Evolutionary conservation across 2,113 vertebrate genomes (phyloP), one percentile per base, ranked within the genome.

Genomic region (Sylvilagus bachmani): DNA sequence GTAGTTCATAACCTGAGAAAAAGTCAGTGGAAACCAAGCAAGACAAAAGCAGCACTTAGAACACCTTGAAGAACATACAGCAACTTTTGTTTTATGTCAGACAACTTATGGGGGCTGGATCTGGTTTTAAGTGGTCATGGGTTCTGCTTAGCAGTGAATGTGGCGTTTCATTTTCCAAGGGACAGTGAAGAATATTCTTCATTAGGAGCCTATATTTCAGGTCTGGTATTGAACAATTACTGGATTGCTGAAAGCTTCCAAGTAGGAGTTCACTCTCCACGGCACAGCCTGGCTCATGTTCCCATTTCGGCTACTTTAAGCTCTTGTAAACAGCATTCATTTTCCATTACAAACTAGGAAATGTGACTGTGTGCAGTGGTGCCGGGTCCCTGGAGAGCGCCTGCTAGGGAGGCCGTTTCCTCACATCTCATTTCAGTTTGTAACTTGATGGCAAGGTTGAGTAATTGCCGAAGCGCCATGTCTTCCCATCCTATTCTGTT

Each of bases 401-500:
- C 88, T 74, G 87, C 95, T 91, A 83, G 79, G 95, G 94, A 97
- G 87, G 96, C 94, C 3, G 17, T 97, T 98, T 98, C 97, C 97
- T 98, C 93, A 74, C 94, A 33, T 95, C 71, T 95, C 93, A 62
- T 79, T 94, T 95, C 27, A 67, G 80, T 93, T 93, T 96, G 90
- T 80, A 33, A 91, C 86, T 95, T 58, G 44, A 38, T 93, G 97
- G 67, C 2, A 84, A 89, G 79, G 27, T 70, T 89, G 83, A 51
- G 67, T 44, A 89, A 90, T 91, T 79, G 11, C 96, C 17, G 75
- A 93, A 75, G 93, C 75, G 67, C 77, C 49, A 3, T 36, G 19
- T 98, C 96, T 98, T 97, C 98, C 97, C 97, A 98, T 96, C 96
- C 94, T 94, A 95, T 97, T 96, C 93, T 96, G 81, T 98, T 97